These are phyloP conservation scores for Xestia rhomboidea DNA, from an alignment of 2,888 invertebrate genomes.

Conservation along the genomic window DNA sequence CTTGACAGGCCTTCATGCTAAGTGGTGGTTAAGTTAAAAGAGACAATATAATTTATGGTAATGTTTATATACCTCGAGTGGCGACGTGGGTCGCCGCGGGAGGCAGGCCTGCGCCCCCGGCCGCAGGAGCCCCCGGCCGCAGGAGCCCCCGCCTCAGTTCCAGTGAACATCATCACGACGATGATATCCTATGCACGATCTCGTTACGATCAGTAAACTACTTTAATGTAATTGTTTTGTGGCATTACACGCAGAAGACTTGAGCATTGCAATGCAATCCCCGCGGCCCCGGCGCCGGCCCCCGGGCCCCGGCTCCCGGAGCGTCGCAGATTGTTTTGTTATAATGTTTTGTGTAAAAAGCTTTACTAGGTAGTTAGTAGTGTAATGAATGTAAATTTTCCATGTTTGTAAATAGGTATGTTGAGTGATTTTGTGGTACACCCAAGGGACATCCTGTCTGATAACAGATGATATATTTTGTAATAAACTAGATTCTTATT, in stretches of 20 bases:
- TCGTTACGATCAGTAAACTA: slow-evolving; percentile 90
- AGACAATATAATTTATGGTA: slow-evolving; percentile 87
- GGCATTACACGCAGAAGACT: slow-evolving; percentile 89
- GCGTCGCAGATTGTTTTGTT: slow-evolving; percentile 84
- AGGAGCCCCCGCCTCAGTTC: slow-evolving; percentile 76
- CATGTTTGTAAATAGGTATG: slow-evolving; percentile 87
- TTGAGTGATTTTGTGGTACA: slow-evolving; percentile 82
- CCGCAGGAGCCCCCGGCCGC: slow-evolving; percentile 54
- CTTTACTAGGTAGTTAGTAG: slow-evolving; percentile 88
- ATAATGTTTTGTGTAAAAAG: slow-evolving; percentile 89
- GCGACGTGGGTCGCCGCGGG: slow-evolving; percentile 68
- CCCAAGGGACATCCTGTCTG: slow-evolving; percentile 60
- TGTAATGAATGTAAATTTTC: slow-evolving; percentile 82
- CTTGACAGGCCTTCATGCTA: slow-evolving; percentile 91
- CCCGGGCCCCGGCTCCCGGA: slow-evolving; percentile 58
- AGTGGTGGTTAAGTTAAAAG: slow-evolving; percentile 79
- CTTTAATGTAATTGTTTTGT: slow-evolving; percentile 85
- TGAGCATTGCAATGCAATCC: slow-evolving; percentile 88
- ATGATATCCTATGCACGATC: slow-evolving; percentile 90
- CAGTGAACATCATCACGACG: slow-evolving; percentile 86
- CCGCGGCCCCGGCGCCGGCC: slow-evolving; percentile 70
- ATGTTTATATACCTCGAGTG: slow-evolving; percentile 84
- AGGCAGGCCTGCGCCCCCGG: slow-evolving; percentile 64
- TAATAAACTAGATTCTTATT: slow-evolving; percentile 67
- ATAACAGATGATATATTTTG: slow-evolving; percentile 64